Evolutionary conservation across 2,113 vertebrate species (phyloP).

Genomic region (Vicugna pacos): DNA sequence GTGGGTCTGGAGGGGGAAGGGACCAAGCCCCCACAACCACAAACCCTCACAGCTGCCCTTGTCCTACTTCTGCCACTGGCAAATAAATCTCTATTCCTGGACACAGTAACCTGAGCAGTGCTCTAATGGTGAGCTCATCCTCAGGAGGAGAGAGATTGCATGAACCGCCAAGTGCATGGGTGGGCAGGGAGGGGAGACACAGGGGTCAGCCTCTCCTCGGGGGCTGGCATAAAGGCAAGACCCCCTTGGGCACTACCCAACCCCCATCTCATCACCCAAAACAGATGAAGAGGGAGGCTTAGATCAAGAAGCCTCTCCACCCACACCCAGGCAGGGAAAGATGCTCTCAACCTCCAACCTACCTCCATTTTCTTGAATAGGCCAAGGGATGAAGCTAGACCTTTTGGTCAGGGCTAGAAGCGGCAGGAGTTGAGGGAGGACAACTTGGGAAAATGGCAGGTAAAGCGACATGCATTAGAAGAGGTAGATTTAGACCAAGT

Average conservation of each 20-base stretch:
- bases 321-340: not conserved
- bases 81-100: conserved; percentile 65
- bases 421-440: not conserved
- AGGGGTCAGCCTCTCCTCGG: not conserved
- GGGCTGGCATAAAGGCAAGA: not conserved
- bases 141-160: not conserved
- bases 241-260: not conserved
- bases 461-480: not conserved
- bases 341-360: not conserved
- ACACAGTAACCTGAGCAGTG: conserved; percentile 36
- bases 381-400: not conserved
- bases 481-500: not conserved
- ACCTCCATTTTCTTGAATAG: not conserved
- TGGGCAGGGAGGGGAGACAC: no score
- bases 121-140: conserved; percentile 53
- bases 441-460: not conserved
- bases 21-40: conserved; percentile 20
- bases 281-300: not conserved
- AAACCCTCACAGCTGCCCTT: not conserved
- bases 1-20: not conserved
- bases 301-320: not conserved
- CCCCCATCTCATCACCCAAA: not conserved
- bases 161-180: not conserved
- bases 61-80: conserved; percentile 52
- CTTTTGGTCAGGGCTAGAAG: not conserved